Base-by-base conservation (phyloP, 1,140 invertebrate genomes). In the Drosophila varians region DNA sequence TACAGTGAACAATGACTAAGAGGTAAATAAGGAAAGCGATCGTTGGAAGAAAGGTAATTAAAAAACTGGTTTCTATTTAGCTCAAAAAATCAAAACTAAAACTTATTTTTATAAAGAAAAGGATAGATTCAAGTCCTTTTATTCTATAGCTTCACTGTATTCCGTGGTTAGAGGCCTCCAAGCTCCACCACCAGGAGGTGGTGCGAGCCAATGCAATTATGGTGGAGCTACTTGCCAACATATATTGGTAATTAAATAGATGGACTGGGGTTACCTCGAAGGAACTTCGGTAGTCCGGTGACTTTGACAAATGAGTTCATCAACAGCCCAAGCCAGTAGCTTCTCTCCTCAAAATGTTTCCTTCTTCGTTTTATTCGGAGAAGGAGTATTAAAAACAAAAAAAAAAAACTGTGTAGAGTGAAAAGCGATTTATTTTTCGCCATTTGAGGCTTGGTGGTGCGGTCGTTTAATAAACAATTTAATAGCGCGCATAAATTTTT, bases 401-500 rank as follows among this genome's bases (percentile, higher is more conserved):
- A n/a, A n/a, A n/a, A 60, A 72, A 52, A 52, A 31, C 28, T 11
- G 74, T 77, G 82, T 47, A 71, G 73, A 87, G 82, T 87, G 82
- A 86, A 86, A 87, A 86, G 77, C 77, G 82, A 86, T 86, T 86
- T 87, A 86, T 86, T 80, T 74, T 80, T 83, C 80, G 80, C 80
- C 82, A 86, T 86, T 86, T 87, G 79, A 31, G 58, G 62, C 78
- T 38, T 53, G 62, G 57, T 74, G 78, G 56, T 74, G 78, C 56
- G 82, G 82, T 73, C 82, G 73, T 86, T 87, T 87, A 86, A 86
- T 86, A 86, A 86, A 86, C 82, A 86, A 86, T 86, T 86, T 86
- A 80, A 87, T 87, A 74, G 82, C 80, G 76, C 77, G 80, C 80
- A 86, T 86, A 86, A 86, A 86, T 86, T 86, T 74, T 49, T 74